Conservation (phyloP, 2,888 invertebrate species). For the Heliconius sara region DNA sequence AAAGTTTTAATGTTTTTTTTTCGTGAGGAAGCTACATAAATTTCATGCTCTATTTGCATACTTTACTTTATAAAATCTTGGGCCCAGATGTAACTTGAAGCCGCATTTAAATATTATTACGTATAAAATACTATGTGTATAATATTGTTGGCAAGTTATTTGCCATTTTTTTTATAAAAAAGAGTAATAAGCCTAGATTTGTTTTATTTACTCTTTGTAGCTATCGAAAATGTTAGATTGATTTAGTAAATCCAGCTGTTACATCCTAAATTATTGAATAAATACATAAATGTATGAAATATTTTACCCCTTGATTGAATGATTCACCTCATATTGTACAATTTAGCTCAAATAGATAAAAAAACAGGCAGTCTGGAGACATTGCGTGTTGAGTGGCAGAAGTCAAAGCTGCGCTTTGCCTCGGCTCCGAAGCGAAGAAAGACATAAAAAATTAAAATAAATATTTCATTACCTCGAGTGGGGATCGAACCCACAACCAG, state of each 20-base stretch:
- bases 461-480: too few species aligned
- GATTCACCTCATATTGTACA: not conserved
- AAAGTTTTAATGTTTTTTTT: conserved; percentile 17
- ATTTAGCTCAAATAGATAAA: too few species aligned
- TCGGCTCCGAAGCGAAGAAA: too few species aligned
- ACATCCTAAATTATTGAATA: not conserved
- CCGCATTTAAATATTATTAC: not conserved
- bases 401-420: too few species aligned
- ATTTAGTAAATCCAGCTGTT: not conserved
- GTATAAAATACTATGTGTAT: conserved; percentile 1
- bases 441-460: too few species aligned
- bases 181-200: not conserved
- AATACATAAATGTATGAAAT: not conserved
- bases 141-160: not conserved
- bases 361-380: too few species aligned
- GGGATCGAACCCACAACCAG: too few species aligned
- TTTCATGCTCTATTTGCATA: conserved; percentile 27
- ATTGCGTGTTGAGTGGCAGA: too few species aligned
- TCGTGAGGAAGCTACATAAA: conserved; percentile 19
- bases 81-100: not conserved
- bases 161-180: not conserved
- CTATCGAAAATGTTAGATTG: not conserved
- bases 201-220: not conserved
- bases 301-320: not conserved
- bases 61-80: conserved; percentile 5